These are phyloP conservation scores for Lithophane leautieri DNA, from an alignment of 2,888 invertebrate species.

Conservation along the genomic window DNA sequence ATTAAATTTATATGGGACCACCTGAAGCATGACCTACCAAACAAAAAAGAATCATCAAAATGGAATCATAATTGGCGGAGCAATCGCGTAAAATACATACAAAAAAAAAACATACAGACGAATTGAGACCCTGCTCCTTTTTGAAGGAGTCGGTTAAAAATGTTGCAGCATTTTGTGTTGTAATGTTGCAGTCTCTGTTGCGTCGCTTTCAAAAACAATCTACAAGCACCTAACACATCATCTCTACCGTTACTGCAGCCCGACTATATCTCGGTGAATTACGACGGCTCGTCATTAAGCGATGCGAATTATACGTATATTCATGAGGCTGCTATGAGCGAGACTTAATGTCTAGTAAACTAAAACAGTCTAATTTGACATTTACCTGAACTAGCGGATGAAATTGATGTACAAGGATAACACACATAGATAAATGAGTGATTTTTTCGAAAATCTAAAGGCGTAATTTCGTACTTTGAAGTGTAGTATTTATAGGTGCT, in stretches of 20 bases:
- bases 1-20: too few relatives aligned
- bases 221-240: constrained; percentile 21
- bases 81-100: too few relatives aligned
- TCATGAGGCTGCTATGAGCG: constrained; percentile 67
- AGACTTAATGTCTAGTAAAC: constrained; percentile 41
- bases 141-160: too few relatives aligned
- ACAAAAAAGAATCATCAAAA: too few relatives aligned
- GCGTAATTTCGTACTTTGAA: too few relatives aligned
- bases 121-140: too few relatives aligned
- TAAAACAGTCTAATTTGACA: constrained; percentile 18
- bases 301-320: constrained; percentile 76
- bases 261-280: constrained; percentile 71
- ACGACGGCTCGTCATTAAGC: constrained; percentile 75
- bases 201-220: background rate
- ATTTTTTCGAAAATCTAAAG: background rate
- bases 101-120: too few relatives aligned
- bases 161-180: too few relatives aligned
- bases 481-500: background rate
- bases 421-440: background rate
- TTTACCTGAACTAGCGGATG: background rate
- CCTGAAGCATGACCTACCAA: too few relatives aligned
- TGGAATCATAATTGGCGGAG: too few relatives aligned
- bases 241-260: constrained; percentile 24
- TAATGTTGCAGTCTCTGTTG: too few relatives aligned
- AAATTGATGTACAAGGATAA: background rate